These are phyloP conservation scores for Palythoa grandiflora DNA, from an alignment of 92 coral and sea anemone genomes.

Conservation along the genomic window DNA sequence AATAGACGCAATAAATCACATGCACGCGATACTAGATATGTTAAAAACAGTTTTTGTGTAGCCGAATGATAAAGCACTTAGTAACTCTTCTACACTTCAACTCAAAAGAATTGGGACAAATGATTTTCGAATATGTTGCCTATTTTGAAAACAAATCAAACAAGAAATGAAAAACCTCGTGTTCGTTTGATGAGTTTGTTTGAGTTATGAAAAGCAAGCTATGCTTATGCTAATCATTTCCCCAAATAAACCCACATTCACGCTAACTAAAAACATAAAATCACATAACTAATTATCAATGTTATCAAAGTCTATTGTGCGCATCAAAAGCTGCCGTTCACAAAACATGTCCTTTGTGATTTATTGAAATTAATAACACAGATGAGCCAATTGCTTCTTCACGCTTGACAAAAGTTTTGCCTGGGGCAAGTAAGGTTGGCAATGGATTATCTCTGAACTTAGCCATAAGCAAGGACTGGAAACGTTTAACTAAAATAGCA, in stretches of 20 bases:
- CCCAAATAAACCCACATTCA: constrained; percentile 25
- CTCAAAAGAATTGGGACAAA: not conserved
- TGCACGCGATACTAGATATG: not conserved
- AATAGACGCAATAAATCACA: too few species aligned
- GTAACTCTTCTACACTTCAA: not conserved
- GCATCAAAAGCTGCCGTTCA: constrained; percentile 40
- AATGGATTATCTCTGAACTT: not conserved
- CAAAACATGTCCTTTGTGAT: constrained; percentile 25
- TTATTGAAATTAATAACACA: constrained; percentile 30
- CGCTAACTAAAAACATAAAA: constrained; percentile 25
- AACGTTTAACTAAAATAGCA: not conserved
- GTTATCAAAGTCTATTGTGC: constrained; percentile 26
- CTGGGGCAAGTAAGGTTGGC: not conserved
- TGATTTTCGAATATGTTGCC: not conserved
- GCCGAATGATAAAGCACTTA: not conserved
- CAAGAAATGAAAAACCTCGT: not conserved
- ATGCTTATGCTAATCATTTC: not conserved
- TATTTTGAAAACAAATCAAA: not conserved
- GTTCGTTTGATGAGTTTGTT: constrained; percentile 23
- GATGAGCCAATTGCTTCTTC: not conserved
- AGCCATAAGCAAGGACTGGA: not conserved
- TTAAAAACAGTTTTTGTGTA: not conserved
- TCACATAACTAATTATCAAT: constrained; percentile 13
- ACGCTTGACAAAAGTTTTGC: constrained; percentile 10
- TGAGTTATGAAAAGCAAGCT: not conserved